phyloP scores from a whole-genome alignment of 2,888 invertebrate genomes.

The Lordiphosa andalusiaca region DNA sequence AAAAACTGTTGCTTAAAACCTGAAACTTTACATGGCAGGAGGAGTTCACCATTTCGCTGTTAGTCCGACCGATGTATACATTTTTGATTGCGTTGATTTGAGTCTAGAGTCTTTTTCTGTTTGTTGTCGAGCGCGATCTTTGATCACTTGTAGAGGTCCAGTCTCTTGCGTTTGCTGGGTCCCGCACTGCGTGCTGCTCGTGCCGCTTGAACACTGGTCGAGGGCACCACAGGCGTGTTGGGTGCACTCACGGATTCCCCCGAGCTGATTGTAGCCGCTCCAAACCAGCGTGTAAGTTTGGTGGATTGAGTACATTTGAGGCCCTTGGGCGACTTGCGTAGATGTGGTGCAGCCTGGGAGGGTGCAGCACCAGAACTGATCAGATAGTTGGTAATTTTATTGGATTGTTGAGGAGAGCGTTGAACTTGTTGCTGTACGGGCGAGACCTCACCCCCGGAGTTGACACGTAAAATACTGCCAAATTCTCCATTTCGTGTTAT shows the following conservation, averaged over 20 bases:
- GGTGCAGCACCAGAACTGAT: conserved; percentile 52
- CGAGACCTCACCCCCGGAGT: conserved; percentile 74
- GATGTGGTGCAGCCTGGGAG: conserved; percentile 17
- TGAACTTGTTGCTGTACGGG: conserved; percentile 51
- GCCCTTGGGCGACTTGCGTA: conserved; percentile 74
- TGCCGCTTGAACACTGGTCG: conserved; percentile 32
- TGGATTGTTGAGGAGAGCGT: conserved; percentile 49
- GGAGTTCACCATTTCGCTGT: too few relatives aligned
- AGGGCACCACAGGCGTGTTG: conserved; percentile 43
- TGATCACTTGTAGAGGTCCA: conserved; percentile 51
- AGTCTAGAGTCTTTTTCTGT: conserved; percentile 47
- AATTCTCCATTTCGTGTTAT: conserved; percentile 78
- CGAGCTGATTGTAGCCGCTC: conserved; percentile 26
- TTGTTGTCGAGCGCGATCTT: conserved; percentile 23
- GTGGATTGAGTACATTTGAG: conserved; percentile 71
- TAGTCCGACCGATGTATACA: too few relatives aligned
- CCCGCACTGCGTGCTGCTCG: conserved; percentile 44
- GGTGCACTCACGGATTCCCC: conserved; percentile 50
- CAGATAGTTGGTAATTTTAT: conserved; percentile 78
- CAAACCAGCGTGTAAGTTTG: conserved; percentile 77
- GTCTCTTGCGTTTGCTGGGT: conserved; percentile 51
- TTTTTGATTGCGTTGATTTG: too few relatives aligned
- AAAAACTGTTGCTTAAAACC: neutral
- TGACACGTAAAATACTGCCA: conserved; percentile 73
- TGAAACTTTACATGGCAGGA: neutral